Evolutionary conservation across 2,888 invertebrate species (phyloP), one percentile per base, ranked within the genome.

Genomic region (Drosophila buzzatii): DNA sequence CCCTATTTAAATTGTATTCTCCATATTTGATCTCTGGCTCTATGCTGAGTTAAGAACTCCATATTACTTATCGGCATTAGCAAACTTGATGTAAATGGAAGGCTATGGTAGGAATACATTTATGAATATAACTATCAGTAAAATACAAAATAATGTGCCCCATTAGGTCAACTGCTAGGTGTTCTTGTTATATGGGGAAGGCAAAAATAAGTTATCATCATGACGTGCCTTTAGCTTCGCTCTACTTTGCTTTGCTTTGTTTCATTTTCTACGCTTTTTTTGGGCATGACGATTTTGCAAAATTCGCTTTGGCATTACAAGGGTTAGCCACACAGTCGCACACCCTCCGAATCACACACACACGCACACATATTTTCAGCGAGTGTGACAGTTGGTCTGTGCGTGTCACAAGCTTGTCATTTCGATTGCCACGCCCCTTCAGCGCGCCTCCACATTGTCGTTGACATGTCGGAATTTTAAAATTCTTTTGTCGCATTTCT

Each of bases 361-460:
- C 18, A 8, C 37, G 49, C 56, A 53, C 41, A 18, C 65, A 56
- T 44, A 71, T 39, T 23, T 20, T 33, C 20, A 41, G 76, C 66
- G 76, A 64, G 69, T 76, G 85, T 87, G 85, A 85, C 85, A 85
- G 85, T 85, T 85, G 85, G 87, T 82, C 85, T 85, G 87, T 85
- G 87, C 85, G 85, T 85, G 85, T 85, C 87, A 85, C 70, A 81
- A 70, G 81, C 82, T 85, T 87, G 87, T 85, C 85, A 85, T 87
- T 82, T 78, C 55, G 80, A 57, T 45, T 66, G 78, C 75, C 75
- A 73, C 81, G 72, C 76, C 79, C 75, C 68, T 63, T 55, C 56
- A 67, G 58, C 67, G 58, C 64, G 44, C 63, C 75, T 53, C 52
- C 58, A 61, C 73, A 60, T 60, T 63, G 66, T 33, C 73, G 69